phyloP scores from a whole-genome alignment of 2,888 invertebrate species.

The Oeneis ivallda region DNA sequence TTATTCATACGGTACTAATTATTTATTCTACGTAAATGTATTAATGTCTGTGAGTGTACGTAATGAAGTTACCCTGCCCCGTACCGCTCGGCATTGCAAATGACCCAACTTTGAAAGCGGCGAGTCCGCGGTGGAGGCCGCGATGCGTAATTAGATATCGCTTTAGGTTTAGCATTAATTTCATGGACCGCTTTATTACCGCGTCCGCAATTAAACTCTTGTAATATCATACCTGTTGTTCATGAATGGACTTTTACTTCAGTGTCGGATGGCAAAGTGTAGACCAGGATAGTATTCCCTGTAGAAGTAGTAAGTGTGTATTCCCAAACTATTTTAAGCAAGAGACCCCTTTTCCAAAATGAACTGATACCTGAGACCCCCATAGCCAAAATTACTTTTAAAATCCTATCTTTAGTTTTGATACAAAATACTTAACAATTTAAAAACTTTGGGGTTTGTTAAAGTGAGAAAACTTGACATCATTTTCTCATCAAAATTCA shows the following conservation, averaged over 20 bases:
- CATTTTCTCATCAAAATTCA: too few species aligned
- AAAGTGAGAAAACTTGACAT: too few species aligned
- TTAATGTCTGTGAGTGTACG: constrained; percentile 27
- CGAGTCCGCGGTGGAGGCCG: constrained; percentile 27
- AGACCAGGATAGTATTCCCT: too few species aligned
- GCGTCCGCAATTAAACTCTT: constrained; percentile 10
- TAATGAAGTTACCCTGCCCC: constrained; percentile 34
- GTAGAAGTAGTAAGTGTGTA: too few species aligned
- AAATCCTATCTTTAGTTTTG: too few species aligned
- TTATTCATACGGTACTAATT: constrained; percentile 18
- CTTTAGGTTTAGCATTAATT: constrained; percentile 18
- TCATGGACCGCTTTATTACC: neutral
- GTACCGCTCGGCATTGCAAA: constrained; percentile 36
- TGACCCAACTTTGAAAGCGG: constrained; percentile 35
- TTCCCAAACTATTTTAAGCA: too few species aligned
- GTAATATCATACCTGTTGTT: neutral
- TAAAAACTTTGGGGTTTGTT: too few species aligned
- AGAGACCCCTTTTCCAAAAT: too few species aligned
- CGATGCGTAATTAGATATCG: constrained; percentile 27
- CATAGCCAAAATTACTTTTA: too few species aligned
- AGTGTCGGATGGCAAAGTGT: neutral
- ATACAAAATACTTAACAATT: too few species aligned
- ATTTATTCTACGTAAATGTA: constrained; percentile 23
- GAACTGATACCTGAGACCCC: too few species aligned
- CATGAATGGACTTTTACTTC: neutral